Evolutionary conservation across 2,888 invertebrate species (phyloP).

Genomic region (Polymixis lichenea): DNA sequence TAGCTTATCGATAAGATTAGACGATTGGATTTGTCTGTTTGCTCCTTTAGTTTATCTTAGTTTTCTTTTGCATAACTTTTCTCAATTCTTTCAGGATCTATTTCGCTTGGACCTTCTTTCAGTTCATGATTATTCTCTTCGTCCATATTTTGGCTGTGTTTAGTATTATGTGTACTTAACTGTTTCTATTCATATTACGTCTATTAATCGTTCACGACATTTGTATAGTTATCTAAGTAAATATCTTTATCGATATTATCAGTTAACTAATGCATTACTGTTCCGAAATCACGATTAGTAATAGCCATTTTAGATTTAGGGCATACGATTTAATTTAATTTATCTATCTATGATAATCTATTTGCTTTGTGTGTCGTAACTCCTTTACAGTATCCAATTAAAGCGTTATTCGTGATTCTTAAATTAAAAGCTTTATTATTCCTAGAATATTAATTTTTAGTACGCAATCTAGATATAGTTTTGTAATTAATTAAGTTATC

Average conservation of each 20-base stretch:
- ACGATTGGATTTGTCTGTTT: slow-evolving; percentile 39
- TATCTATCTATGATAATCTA: slow-evolving; percentile 43
- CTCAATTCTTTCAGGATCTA: neutral
- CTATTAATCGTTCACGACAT: too few relatives aligned
- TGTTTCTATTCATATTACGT: too few relatives aligned
- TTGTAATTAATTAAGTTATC: slow-evolving; percentile 22
- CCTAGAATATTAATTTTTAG: slow-evolving; percentile 10
- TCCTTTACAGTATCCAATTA: slow-evolving; percentile 27
- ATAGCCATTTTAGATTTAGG: slow-evolving; percentile 46
- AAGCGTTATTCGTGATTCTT: slow-evolving; percentile 16
- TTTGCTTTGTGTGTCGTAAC: slow-evolving; percentile 29
- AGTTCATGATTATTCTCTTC: neutral
- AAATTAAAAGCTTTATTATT: slow-evolving; percentile 19
- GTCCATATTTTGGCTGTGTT: neutral
- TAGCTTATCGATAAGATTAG: slow-evolving; percentile 52
- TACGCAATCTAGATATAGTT: slow-evolving; percentile 20
- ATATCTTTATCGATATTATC: slow-evolving; percentile 45
- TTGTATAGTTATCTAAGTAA: slow-evolving; percentile 29
- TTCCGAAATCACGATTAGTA: slow-evolving; percentile 43
- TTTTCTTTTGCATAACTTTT: neutral
- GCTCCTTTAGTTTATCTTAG: slow-evolving; percentile 21
- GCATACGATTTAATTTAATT: slow-evolving; percentile 33
- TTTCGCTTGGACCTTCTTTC: neutral
- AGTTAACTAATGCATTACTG: slow-evolving; percentile 24
- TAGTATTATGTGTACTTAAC: too few relatives aligned